Percentiles rank a stretch among this genome's conserved stretches.
Conservation (phyloP, 2,113 vertebrate species). For the Rhinopithecus roxellana region DNA sequence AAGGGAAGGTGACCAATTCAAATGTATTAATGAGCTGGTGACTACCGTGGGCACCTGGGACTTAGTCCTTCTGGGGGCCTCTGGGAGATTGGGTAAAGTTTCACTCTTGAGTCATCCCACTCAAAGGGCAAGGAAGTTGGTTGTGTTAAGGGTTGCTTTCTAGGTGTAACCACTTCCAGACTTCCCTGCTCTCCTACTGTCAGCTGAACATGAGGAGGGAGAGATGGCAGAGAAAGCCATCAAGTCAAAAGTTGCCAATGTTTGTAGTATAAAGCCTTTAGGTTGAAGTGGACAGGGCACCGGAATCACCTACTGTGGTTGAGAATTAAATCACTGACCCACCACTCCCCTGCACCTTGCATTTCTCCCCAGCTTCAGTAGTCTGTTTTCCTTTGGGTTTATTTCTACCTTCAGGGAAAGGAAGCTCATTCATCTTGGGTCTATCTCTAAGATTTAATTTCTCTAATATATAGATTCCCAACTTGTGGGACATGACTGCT, state of each 20-base stretch:
- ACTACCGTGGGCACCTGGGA: not conserved
- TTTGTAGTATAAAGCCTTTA: not conserved
- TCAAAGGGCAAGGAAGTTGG: not conserved
- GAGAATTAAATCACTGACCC: not conserved
- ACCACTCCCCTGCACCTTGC: not conserved
- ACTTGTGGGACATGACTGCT: not conserved
- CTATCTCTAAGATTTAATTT: not conserved
- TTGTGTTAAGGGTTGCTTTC: not conserved
- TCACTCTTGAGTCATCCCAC: not conserved
- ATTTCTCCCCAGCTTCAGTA: not conserved
- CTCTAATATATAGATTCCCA: not conserved
- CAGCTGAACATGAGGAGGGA: not conserved
- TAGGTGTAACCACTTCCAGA: not conserved
- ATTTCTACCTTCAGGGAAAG: not conserved
- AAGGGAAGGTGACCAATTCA: not conserved
- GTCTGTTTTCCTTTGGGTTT: not conserved
- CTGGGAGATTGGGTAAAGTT: not conserved
- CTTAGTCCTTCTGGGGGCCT: not conserved
- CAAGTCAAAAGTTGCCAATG: not conserved
- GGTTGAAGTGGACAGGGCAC: not conserved
- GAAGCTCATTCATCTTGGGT: not conserved
- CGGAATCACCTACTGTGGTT: not conserved
- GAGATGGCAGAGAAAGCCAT: not conserved
- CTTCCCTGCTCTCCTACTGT: not conserved
- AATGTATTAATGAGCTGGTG: not conserved